Base-by-base conservation (phyloP, 2,797 vertebrate genomes). In the Aulostomus chinensis region DNA sequence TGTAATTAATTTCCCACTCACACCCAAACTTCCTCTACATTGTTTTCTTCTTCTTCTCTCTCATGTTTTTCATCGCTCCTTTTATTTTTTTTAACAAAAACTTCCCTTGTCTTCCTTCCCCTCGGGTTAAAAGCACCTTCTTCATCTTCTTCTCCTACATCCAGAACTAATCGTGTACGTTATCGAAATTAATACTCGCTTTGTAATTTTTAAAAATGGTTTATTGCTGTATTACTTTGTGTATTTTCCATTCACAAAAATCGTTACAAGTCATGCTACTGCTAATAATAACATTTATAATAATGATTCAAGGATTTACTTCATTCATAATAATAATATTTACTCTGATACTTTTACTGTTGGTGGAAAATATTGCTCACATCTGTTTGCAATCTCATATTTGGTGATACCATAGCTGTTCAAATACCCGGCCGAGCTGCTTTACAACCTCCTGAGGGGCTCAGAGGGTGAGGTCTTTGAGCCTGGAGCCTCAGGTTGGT, bases 311-410 rank as follows among this genome's bases (percentile, higher is more conserved):
- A 24, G 8, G 22, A 8, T 7, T 5, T 21, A n/a, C n/a, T 29
- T 12, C 15, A 7, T 5, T 2, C 7, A 18, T 21, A 26, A 4
- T 13, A 35, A 13, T 4, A 16, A 20, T 35, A 18, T 35, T 21
- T 5, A 33, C 14, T 26, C 1, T 41, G 2, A 3, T 14, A 9
- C 0, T 31, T n/a, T 38, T 24, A 34, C 11, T 37, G 13, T 12
- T 8, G 38, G 20, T 18, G 21, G 25, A 30, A 60, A 49, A 45
- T 12, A 40, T 13, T 32, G 18, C 30, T 15, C 16, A 74, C 86
- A 87, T 88, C 78, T 89, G 88, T 83, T 87, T 67, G 53, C 63
- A 60, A 81, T 89, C 70, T 66, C 32, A 17, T 41, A 52, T 63
- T 21, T 49, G 50, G 62, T 89, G 86, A 90, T 79, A 75, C 86